phyloP scores from a whole-genome alignment of 2,113 vertebrate genomes.

The Salvelinus namaycush region DNA sequence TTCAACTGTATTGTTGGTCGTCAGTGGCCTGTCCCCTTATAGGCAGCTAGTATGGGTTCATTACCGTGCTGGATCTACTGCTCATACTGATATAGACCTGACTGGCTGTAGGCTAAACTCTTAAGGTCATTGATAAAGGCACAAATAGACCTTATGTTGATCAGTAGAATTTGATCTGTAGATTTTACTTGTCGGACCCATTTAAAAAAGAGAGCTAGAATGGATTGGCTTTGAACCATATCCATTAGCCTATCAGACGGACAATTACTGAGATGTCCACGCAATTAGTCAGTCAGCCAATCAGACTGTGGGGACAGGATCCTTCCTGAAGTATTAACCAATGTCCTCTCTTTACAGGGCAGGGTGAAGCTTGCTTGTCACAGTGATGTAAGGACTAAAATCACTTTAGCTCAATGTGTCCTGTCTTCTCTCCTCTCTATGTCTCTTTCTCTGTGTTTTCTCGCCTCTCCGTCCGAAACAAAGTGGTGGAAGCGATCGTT shows the following conservation, averaged over 20 bases:
- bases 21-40: neutral
- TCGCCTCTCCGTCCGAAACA: constrained; percentile 57
- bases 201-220: neutral
- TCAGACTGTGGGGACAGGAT: constrained; percentile 50
- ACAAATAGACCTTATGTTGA: neutral
- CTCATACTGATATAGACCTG: neutral
- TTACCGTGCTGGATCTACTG: neutral
- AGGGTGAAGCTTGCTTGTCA: constrained; percentile 86
- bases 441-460: constrained; percentile 54
- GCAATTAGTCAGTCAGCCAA: constrained; percentile 30
- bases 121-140: neutral
- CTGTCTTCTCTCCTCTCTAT: constrained; percentile 66
- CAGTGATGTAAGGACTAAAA: constrained; percentile 84
- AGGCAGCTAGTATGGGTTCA: neutral
- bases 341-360: constrained; percentile 82
- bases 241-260: neutral
- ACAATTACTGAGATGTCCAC: neutral
- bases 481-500: constrained; percentile 56
- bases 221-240: constrained; percentile 6
- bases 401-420: constrained; percentile 77
- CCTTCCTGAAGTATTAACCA: constrained; percentile 71
- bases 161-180: too few relatives aligned
- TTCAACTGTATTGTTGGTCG: too few relatives aligned
- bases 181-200: neutral
- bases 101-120: neutral